Evolutionary conservation across 2,113 vertebrate species (phyloP).

Genomic region (Manacus vitellinus): DNA sequence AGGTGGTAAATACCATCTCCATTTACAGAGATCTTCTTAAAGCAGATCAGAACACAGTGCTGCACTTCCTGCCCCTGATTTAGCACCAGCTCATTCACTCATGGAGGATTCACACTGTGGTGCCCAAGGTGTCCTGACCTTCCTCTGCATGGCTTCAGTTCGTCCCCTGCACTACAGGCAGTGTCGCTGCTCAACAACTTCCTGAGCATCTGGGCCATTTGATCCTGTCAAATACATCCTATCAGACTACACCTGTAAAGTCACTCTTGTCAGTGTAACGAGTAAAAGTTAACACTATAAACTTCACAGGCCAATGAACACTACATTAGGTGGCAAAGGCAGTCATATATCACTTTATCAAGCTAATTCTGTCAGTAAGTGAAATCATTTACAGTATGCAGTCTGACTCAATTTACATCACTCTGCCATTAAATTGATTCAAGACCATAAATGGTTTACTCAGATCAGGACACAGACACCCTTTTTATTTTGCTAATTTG

Average conservation of each 20-base stretch:
- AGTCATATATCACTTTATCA: not conserved
- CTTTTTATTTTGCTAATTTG: not conserved
- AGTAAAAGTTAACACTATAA: slow-evolving; percentile 11
- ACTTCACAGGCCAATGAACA: not conserved
- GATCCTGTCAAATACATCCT: not conserved
- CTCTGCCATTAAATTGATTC: not conserved
- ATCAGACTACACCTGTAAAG: not conserved
- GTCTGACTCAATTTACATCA: not conserved
- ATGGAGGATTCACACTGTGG: not conserved
- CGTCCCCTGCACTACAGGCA: not conserved
- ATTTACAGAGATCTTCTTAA: not conserved
- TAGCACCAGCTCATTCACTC: not conserved
- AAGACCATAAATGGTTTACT: not conserved
- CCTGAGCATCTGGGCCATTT: slow-evolving; percentile 37
- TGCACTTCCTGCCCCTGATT: not conserved
- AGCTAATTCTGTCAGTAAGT: not conserved
- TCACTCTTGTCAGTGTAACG: not conserved
- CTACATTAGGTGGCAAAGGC: slow-evolving; percentile 16
- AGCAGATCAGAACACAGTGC: accelerated
- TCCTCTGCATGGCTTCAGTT: not conserved
- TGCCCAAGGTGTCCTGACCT: not conserved
- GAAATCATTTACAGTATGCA: not conserved
- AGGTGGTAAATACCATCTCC: not conserved
- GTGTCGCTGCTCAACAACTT: not conserved
- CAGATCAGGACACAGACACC: not conserved